These are phyloP conservation scores for Serranus cabrilla DNA, from an alignment of 2,797 vertebrate genomes.

Conservation along the genomic window DNA sequence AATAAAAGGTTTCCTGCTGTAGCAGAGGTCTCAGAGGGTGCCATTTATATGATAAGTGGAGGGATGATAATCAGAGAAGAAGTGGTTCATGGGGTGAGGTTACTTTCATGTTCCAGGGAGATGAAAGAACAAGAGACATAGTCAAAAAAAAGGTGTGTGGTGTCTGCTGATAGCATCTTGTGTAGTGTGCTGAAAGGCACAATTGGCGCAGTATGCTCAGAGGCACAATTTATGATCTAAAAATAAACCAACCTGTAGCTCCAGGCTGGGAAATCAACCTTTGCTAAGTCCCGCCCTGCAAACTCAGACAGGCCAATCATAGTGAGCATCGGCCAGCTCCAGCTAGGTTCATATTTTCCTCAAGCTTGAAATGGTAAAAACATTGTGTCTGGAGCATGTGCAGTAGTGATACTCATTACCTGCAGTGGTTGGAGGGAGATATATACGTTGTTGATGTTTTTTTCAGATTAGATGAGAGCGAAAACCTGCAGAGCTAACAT, in stretches of 20 bases:
- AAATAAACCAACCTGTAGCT: background rate
- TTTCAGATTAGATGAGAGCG: too few species aligned
- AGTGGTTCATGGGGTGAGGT: constrained; percentile 16
- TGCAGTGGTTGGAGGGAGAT: too few species aligned
- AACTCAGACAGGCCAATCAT: too few species aligned
- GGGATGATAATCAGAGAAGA: constrained; percentile 23
- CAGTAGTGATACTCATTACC: too few species aligned
- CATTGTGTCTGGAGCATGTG: too few species aligned
- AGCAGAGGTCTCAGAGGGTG: constrained; percentile 14
- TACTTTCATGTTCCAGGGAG: background rate
- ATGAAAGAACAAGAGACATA: constrained; percentile 7
- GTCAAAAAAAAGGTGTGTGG: background rate
- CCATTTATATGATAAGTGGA: constrained; percentile 32
- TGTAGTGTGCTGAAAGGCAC: background rate
- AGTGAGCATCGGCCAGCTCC: too few species aligned
- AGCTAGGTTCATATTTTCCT: too few species aligned
- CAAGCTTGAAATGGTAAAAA: too few species aligned
- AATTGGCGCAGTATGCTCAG: background rate
- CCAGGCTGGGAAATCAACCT: too few species aligned
- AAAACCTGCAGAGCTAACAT: too few species aligned
- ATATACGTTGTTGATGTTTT: too few species aligned
- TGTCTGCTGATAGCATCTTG: background rate
- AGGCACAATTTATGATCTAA: background rate
- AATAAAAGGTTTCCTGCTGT: constrained; percentile 34
- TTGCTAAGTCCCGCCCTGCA: too few species aligned